Base-by-base conservation (phyloP, 2,888 invertebrate genomes). In the Flexamia atlantica region DNA sequence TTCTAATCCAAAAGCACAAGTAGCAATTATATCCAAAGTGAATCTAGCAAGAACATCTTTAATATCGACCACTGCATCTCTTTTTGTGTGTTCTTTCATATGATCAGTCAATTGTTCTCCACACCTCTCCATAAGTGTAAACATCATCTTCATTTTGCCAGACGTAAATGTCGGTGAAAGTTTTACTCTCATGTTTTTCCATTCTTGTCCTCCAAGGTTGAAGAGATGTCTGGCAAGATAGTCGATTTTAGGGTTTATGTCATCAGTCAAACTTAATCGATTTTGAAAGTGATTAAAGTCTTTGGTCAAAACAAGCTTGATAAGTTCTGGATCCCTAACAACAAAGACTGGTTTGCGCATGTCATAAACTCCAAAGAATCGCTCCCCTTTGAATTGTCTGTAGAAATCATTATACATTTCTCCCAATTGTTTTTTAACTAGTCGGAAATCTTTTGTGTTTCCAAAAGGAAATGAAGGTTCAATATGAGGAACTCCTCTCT, bases 221-320 rank as follows among this genome's bases (percentile, higher is more conserved):
- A 92, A 88, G 36, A 92, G 89, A 40, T 81, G 60, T n/a, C 14
- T 36, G 17, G 17, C n/a, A 23, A 64, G 60, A 42, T 42, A 82
- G 57, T 81, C 64, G 4, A 42, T 36, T 28, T 90, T 89, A 30
- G 88, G 89, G 25, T 89, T 88, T 82, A 88, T 89, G 2, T 92
- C 3, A 23, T 57, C 23, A 10, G 50, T 85, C 7, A 90, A 87
- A 76, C 90, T 90, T 5, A 76, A 10, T 50, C 92, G 89, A 86
- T 93, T 92, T 12, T 91, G 90, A 86, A 93, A 93, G 88, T 92
- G 90, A 83, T 93, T 93, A 88, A 93, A 93, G 87, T 93, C 93
- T 84, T 92, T 90, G 36, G 93, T 91, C 84, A 92, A 90, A 14
- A 94, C 89, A 46, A 91, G 90, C 88, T 93, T 93, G 7, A 94